A percentile compares a stretch with the other conserved stretches of the same genome.
Evolutionary conservation across 2,797 vertebrate species (phyloP).

Genomic region (Bucorvus abyssinicus): DNA sequence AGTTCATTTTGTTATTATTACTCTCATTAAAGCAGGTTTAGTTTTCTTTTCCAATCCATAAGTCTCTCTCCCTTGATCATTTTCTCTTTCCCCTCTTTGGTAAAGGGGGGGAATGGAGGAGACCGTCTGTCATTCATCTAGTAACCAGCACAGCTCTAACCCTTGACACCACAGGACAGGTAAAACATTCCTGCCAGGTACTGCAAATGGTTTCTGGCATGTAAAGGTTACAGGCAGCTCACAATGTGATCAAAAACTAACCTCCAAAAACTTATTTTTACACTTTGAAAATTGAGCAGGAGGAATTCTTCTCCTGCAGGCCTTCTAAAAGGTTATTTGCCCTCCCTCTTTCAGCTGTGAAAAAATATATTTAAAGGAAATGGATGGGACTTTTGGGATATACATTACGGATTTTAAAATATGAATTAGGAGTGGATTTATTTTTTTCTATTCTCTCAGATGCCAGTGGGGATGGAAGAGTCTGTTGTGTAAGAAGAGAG

Average conservation of each 20-base stretch:
- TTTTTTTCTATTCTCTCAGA: neutral
- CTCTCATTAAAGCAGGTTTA: too few relatives aligned
- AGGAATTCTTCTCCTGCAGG: neutral
- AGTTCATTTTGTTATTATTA: too few relatives aligned
- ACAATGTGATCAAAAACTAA: neutral
- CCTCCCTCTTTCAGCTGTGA: neutral
- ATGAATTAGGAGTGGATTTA: neutral
- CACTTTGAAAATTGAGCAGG: neutral
- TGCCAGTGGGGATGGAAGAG: neutral
- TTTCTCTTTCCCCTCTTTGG: too few relatives aligned
- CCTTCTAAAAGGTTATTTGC: neutral
- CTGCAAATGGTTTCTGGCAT: neutral
- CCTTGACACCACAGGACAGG: neutral
- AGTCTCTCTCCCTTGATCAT: too few relatives aligned
- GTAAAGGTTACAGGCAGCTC: neutral
- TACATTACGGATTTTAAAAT: neutral
- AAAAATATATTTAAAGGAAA: neutral
- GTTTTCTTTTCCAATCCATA: too few relatives aligned
- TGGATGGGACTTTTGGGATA: neutral
- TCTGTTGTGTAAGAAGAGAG: neutral
- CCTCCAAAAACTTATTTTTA: neutral
- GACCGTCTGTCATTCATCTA: too few relatives aligned
- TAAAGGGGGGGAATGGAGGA: too few relatives aligned
- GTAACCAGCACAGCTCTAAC: too few relatives aligned
- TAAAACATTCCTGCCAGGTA: neutral